phyloP scores from a whole-genome alignment of 2,888 invertebrate genomes.

The Homarus gammarus region DNA sequence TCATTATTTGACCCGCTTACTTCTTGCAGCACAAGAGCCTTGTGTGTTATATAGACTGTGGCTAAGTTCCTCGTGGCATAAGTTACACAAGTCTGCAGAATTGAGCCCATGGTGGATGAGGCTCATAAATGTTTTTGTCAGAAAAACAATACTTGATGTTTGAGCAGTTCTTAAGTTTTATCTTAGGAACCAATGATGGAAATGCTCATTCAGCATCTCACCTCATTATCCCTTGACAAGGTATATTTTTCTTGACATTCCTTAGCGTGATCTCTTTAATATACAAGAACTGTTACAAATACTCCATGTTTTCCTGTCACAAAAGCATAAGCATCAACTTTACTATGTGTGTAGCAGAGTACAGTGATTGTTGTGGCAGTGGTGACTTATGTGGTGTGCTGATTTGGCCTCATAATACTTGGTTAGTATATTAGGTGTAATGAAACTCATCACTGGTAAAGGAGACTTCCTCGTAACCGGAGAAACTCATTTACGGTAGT shows the following conservation, averaged over 20 bases:
- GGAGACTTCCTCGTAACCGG: not conserved
- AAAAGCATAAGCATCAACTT: not conserved
- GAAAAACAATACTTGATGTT: not conserved
- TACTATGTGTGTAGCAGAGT: conserved; percentile 1
- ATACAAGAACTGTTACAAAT: not conserved
- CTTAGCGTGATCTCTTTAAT: conserved; percentile 1
- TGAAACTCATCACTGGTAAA: not conserved
- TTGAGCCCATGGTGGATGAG: not conserved
- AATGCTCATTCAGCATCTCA: not conserved
- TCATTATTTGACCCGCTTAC: not conserved
- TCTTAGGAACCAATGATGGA: not conserved
- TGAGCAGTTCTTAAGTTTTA: not conserved
- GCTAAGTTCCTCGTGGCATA: not conserved
- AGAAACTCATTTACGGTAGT: not conserved
- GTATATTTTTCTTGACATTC: conserved; percentile 14
- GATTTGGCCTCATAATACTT: conserved; percentile 3
- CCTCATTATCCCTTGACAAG: not conserved
- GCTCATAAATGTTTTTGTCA: not conserved
- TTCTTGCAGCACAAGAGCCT: conserved; percentile 7
- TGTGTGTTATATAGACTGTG: not conserved
- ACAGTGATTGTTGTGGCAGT: not conserved
- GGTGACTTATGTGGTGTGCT: conserved; percentile 4
- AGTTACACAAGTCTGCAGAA: not conserved
- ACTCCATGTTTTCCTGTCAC: conserved; percentile 2
- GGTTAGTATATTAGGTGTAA: not conserved